Base-by-base conservation (phyloP, 2,888 invertebrate genomes). In the Patella ulyssiponensis region DNA sequence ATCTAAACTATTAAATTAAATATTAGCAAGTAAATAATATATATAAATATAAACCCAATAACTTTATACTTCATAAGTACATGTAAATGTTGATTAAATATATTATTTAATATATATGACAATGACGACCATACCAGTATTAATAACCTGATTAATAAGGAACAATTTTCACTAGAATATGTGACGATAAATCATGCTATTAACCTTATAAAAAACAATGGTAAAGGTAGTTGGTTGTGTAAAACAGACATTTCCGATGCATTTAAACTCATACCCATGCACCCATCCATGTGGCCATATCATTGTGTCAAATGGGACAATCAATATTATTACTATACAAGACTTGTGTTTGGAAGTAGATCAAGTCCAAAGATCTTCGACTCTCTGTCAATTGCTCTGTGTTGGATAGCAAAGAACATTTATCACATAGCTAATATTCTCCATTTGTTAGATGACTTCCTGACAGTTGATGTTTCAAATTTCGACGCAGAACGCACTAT, bases 381-480 rank as follows among this genome's bases (percentile, higher is more conserved):
- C 23, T 69, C n/a, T 12, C 20, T 80, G 0, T 75, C 77, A n/a
- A 51, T 15, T 12, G 70, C 74, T 1, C 12, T 80, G 1, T 77
- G 77, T 64, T 80, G 73, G 70, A 77, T 76, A 15, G 76, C 76
- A 15, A 20, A 70, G 51, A 27, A 79, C 44, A 71, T 64, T 11
- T 77, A 73, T 56, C 7, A 54, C 1, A 44, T 80, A 1, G 27
- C 69, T 3, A 53, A 75, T 56, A 76, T 77, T 53, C 64, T 77
- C 1, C 77, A 80, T 76, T 23, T 80, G 17, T 69, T 80, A 17
- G 80, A 80, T 73, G 80, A 80, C 20, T 80, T 77, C 33, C 9
- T 80, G 2, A 77, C 77, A 54, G 20, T 76, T 44, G 76, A 78
- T 70, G n/a, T 3, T 9, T 27, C 74, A 23, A 17, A 74, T 44